A percentile compares a stretch with the other conserved stretches of the same genome.
Conservation (phyloP, 1,140 invertebrate genomes). For the Achatina immaculata region DNA sequence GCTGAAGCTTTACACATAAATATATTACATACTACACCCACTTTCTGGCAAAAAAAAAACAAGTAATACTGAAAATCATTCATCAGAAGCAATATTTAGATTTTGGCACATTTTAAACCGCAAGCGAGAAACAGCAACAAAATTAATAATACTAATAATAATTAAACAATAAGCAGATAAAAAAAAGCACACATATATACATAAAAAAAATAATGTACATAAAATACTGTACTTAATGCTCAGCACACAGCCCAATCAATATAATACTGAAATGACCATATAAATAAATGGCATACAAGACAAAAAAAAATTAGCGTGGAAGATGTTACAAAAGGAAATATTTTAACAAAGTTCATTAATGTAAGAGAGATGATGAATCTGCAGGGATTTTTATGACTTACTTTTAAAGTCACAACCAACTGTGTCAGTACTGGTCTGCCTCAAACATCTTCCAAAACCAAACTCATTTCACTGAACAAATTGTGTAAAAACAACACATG, state of each 20-base stretch:
- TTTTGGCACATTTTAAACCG: background rate
- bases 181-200: too few species aligned
- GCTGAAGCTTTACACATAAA: too few species aligned
- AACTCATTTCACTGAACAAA: too few species aligned
- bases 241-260: constrained; percentile 17
- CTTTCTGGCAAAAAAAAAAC: background rate
- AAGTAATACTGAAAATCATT: background rate
- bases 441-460: too few species aligned
- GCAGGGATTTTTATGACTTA: too few species aligned
- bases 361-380: too few species aligned
- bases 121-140: background rate
- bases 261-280: constrained; percentile 10
- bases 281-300: background rate
- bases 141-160: too few species aligned
- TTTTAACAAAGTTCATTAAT: background rate
- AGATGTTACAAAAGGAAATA: background rate
- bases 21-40: background rate
- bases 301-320: background rate
- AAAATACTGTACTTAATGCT: background rate
- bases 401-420: too few species aligned
- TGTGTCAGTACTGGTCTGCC: too few species aligned
- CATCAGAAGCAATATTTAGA: background rate
- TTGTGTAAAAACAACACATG: too few species aligned
- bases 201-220: background rate
- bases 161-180: background rate